Base-by-base conservation (phyloP, 2,797 vertebrate species). In the Lepilemur septentrionalis region DNA sequence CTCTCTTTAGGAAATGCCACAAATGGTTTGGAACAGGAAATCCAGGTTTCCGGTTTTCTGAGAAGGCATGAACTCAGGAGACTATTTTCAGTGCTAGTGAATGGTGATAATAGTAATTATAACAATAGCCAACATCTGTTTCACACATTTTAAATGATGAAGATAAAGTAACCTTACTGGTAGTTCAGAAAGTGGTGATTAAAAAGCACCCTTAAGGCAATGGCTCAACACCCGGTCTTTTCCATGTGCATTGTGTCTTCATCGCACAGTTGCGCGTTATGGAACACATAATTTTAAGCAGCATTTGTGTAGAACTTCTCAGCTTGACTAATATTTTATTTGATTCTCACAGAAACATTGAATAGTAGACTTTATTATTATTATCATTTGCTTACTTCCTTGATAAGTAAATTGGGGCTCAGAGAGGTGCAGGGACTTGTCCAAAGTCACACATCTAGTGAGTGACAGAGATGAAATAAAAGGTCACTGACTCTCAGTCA, bases 131-230 rank as follows among this genome's bases (percentile, higher is more conserved):
- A 61, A 41, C 55, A 93, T 92, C 78, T 93, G 57, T 96, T 82
- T 95, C 43, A 76, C 38, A 59, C 43, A 81, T 89, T 95, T 91
- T 81, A 84, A 89, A 73, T 83, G 41, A 83, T n/a, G 38, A 88
- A 93, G 93, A 88, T 59, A 87, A 92, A 93, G 85, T 94, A 73
- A 89, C 46, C 69, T 91, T 72, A n/a, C 13, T 20, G 23, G 65
- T 61, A 91, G 35, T 84, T 91, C 65, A 87, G 88, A 95, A 89
- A 93, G 48, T 76, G 20, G 17, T 69, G 76, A 73, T 94, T 96
- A 43, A 91, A 89, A 50, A 72, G 25, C 18, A 38, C 22, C 59
- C 35, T 91, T 17, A 28, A 43, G 57, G n/a, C 38, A 38, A 35
- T 76, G 52, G 23, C 35, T 92, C 67, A 35, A 50, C n/a, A 32